Evolutionary conservation across 1,140 invertebrate species (phyloP).

Genomic region (Pollicipes pollicipes): DNA sequence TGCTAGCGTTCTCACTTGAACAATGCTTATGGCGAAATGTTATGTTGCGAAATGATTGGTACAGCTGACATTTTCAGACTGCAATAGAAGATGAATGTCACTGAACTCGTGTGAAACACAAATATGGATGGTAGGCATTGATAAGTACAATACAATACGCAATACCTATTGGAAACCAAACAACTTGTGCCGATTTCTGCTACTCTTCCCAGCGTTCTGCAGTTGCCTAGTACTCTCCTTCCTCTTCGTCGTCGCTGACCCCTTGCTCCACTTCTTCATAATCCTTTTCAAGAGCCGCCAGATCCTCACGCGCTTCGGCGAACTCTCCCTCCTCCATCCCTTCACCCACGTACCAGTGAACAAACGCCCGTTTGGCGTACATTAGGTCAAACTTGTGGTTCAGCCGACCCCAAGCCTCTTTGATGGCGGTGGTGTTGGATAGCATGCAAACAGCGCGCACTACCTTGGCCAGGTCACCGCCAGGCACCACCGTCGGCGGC

Average conservation of each 20-base stretch:
- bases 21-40: no score
- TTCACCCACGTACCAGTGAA: conserved; percentile 47
- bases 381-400: conserved; percentile 40
- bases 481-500: conserved; percentile 62
- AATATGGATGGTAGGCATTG: no score
- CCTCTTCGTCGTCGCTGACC: not conserved
- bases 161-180: not conserved
- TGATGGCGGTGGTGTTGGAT: conserved; percentile 57
- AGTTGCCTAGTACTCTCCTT: not conserved
- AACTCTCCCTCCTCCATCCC: conserved; percentile 64
- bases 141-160: no score
- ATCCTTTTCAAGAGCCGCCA: conserved; percentile 43
- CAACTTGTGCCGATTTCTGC: not conserved
- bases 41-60: no score
- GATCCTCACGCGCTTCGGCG: conserved; percentile 49
- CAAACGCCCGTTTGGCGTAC: conserved; percentile 51
- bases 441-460: conserved; percentile 52
- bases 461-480: conserved; percentile 52
- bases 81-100: no score
- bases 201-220: no score
- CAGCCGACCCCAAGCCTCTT: conserved; percentile 38
- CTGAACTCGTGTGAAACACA: not conserved
- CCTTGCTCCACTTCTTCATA: conserved; percentile 34
- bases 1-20: no score
- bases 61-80: no score